Evolutionary conservation across 30 jellyfish, hydroid and myxozoan genomes (phyloP), one percentile per base, ranked within the genome.

Genomic region (Turritopsis dohrnii): DNA sequence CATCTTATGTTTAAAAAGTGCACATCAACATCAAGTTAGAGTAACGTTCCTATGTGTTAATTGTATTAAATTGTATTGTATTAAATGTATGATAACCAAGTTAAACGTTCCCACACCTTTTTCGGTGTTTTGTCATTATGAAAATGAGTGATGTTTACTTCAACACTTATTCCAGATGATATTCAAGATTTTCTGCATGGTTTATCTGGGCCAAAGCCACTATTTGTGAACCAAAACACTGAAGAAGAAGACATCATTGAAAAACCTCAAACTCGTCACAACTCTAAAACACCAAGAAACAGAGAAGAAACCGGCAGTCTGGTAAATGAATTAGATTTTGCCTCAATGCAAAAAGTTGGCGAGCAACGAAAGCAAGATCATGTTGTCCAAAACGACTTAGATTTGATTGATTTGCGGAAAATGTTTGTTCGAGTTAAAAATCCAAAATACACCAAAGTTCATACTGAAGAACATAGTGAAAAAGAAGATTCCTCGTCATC

Each of bases 361-460:
- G 77, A 41, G 24, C 26, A 41, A 25, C 52, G 20, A n/a, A 54
- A 80, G 65, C 60, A 53, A 25, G 8, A 16, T n/a, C 52, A 16
- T 8, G 87, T 80, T 80, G 54, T 26, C 22, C 53, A 65, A 23
- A 80, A 80, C 53, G 87, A 80, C 65, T 65, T 80, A n/a, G 87
- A 80, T 29, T 53, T 80, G 24, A n/a, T 23, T 23, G 84, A 80
- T 22, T 65, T 80, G 8, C 87, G 54, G 52, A 80, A 53, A 22
- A 21, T 13, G 8, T 24, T 80, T 23, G 83, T 74, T 28, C 54
- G 83, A 74, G 13, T 7, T 16, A 74, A 74, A 3, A 74, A 74
- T 74, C 54, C 41, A 26, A 74, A 74, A 29, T 30, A 16, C 21
- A 27, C 26, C 7, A 74, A 74, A 74, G 54, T 74, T 26, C 28